Evolutionary conservation across 2,888 invertebrate genomes (phyloP), one percentile per base, ranked within the genome.

Genomic region (Agrenia bidenticulata): DNA sequence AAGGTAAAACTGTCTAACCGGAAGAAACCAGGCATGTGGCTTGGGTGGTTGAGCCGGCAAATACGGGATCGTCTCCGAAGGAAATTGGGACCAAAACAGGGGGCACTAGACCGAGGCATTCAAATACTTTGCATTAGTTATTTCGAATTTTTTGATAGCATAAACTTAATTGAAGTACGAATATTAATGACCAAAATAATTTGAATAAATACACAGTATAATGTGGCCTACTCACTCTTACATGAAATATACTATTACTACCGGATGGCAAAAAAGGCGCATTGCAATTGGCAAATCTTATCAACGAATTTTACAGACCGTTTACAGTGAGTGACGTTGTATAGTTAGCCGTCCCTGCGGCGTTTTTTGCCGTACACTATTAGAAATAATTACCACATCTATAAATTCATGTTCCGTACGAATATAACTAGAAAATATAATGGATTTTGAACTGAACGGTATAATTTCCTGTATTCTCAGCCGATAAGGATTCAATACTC

Each of bases 401-500:
- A 11, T 11, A 39, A 39, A 11, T 39, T 39, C 39, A n/a, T n/a
- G n/a, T n/a, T n/a, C n/a, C n/a, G n/a, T n/a, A n/a, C n/a, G n/a
- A n/a, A n/a, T n/a, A n/a, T n/a, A n/a, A n/a, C n/a, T n/a, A n/a
- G n/a, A n/a, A n/a, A n/a, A n/a, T n/a, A n/a, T n/a, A n/a, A n/a
- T n/a, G n/a, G n/a, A n/a, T n/a, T n/a, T n/a, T 32, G 32, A 32
- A 32, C 11, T 57, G 42, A 24, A 87, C 70, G 11, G 83, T 81
- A 78, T 87, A 89, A 80, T 85, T 86, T 79, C 88, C 88, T 23
- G 76, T 67, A 64, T 78, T 77, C 24, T 69, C 63, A 7, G 72
- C 74, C n/a, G 70, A 65, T 42, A 77, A 70, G 17, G 69, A 60
- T 21, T 72, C 72, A 56, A 76, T 72, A 55, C 61, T 83, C 79